Conservation (phyloP, 2,113 vertebrate genomes). For the Heptranchias perlo region DNA sequence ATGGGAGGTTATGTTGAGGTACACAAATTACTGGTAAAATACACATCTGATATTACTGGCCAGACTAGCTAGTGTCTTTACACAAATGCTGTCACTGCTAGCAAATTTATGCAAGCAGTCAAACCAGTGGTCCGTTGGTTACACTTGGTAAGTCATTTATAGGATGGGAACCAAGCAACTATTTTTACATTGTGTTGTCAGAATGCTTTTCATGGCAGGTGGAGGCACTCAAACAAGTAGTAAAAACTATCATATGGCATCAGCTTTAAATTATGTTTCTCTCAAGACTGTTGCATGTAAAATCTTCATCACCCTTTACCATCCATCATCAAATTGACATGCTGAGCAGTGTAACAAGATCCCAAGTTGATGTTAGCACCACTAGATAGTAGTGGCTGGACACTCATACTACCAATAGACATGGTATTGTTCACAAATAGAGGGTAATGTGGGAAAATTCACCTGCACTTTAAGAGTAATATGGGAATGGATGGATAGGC, state of each 20-base stretch:
- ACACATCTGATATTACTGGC: neutral
- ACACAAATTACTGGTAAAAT: neutral
- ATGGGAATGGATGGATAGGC: neutral
- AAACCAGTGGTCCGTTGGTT: neutral
- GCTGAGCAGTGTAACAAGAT: neutral
- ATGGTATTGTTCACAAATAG: neutral
- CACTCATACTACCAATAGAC: neutral
- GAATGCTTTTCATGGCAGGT: neutral
- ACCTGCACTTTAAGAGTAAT: neutral
- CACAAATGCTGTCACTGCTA: neutral
- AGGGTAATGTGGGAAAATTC: neutral
- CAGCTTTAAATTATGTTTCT: neutral
- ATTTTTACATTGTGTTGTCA: neutral
- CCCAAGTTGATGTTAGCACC: neutral
- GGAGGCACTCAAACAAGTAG: neutral
- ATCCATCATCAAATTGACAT: neutral
- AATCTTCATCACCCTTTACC: neutral
- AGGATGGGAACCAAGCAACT: neutral
- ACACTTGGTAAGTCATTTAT: neutral
- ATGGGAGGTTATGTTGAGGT: neutral
- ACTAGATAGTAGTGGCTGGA: no score
- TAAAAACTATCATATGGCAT: neutral
- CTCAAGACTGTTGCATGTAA: neutral
- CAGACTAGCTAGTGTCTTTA: neutral
- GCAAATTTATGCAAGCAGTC: neutral